A percentile compares a stretch with the other conserved stretches of the same genome.
phyloP scores from a whole-genome alignment of 2,888 invertebrate genomes.

The Lutraria lutraria region DNA sequence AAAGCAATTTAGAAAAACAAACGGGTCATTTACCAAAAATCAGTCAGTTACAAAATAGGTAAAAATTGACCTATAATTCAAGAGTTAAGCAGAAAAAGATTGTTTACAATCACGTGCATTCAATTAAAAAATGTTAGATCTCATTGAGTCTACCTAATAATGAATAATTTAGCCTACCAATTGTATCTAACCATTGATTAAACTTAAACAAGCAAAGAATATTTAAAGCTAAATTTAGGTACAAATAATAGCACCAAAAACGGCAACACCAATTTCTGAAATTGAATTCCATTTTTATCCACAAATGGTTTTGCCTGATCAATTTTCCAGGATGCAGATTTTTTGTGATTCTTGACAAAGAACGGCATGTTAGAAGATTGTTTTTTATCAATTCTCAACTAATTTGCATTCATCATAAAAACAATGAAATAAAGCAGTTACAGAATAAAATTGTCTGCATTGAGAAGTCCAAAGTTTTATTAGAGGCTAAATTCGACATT shows the following conservation, averaged over 20 bases:
- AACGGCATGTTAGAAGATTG: neutral
- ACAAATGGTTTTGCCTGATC: neutral
- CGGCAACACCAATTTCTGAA: neutral
- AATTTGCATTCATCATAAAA: conserved; percentile 5
- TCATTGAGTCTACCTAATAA: neutral
- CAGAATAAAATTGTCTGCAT: neutral
- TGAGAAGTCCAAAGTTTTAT: neutral
- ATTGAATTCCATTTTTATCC: conserved; percentile 19
- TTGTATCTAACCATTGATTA: neutral
- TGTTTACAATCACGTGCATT: neutral
- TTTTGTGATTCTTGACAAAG: conserved; percentile 7
- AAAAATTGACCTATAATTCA: neutral
- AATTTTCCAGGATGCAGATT: neutral
- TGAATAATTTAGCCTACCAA: neutral
- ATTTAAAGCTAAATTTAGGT: neutral
- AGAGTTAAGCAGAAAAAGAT: neutral
- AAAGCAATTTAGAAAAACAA: no score
- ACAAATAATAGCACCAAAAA: neutral
- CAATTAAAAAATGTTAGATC: neutral
- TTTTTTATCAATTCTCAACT: neutral
- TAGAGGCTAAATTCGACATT: neutral
- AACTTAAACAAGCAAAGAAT: neutral
- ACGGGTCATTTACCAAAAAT: no score
- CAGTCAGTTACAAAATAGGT: no score
- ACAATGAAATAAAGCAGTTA: neutral